A percentile compares a stretch with the other conserved stretches of the same genome.
These are phyloP conservation scores for Cyprinodon variegatus DNA, from an alignment of 2,113 vertebrate species.

Conservation along the genomic window DNA sequence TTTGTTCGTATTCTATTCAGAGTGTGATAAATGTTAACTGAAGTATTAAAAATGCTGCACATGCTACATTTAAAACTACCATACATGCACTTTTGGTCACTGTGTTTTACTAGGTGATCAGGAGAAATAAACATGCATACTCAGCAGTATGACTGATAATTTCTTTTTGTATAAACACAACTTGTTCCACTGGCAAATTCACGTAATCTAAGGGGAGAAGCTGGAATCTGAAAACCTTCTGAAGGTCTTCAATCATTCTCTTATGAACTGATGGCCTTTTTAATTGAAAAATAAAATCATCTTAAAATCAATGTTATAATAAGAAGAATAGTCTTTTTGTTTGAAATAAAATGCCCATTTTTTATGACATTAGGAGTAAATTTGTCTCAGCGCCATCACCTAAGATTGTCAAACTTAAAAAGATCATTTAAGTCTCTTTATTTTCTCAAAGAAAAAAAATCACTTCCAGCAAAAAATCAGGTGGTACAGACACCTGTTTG, in stretches of 20 bases:
- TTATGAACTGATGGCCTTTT: background rate
- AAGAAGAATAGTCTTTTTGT: background rate
- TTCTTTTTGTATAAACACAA: slow-evolving; percentile 25
- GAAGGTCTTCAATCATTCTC: background rate
- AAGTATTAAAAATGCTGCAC: background rate
- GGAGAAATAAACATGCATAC: slow-evolving; percentile 29
- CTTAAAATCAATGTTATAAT: background rate
- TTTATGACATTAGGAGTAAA: background rate
- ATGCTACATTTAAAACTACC: background rate
- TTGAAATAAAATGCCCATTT: background rate
- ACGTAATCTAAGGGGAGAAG: background rate
- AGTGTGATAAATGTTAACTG: background rate
- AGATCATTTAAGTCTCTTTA: too few species aligned
- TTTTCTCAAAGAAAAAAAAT: too few species aligned
- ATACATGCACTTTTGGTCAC: background rate
- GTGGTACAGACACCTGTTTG: too few species aligned
- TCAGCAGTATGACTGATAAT: slow-evolving; percentile 25
- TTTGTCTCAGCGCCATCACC: too few species aligned
- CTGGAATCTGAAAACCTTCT: slow-evolving; percentile 1
- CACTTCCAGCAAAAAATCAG: too few species aligned
- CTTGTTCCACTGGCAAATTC: slow-evolving; percentile 14
- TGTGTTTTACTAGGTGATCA: background rate
- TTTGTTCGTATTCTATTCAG: background rate
- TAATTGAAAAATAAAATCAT: background rate
- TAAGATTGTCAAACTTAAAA: too few species aligned